These are phyloP conservation scores for Scalopus aquaticus DNA, from an alignment of 2,113 vertebrate species.

Conservation along the genomic window DNA sequence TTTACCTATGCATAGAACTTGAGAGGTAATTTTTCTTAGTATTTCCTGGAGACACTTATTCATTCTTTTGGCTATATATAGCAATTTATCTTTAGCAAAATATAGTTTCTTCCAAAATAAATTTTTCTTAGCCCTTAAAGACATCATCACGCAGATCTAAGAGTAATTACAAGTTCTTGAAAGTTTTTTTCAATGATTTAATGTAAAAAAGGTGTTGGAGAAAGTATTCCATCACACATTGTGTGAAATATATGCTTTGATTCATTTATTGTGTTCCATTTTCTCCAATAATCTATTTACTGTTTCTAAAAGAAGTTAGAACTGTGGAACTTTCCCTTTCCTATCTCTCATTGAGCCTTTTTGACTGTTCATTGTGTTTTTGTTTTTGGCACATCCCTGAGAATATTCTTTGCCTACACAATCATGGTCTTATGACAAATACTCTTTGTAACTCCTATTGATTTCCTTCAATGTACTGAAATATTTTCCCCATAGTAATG, in stretches of 20 bases:
- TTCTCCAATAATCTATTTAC: background rate
- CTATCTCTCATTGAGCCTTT: background rate
- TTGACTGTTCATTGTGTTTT: slow-evolving; percentile 3
- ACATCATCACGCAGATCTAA: background rate
- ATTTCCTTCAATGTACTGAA: slow-evolving; percentile 18
- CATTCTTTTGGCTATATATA: background rate
- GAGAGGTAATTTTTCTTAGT: background rate
- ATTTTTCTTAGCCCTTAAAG: background rate
- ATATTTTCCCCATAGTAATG: background rate
- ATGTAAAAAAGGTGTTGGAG: background rate
- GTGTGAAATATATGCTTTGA: background rate
- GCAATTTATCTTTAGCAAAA: background rate
- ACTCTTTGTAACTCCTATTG: background rate
- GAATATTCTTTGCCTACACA: background rate
- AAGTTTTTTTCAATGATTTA: background rate
- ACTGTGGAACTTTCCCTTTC: slow-evolving; percentile 42
- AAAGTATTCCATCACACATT: background rate
- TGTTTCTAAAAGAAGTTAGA: slow-evolving; percentile 41
- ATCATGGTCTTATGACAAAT: background rate
- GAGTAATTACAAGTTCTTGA: background rate
- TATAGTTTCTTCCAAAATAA: background rate
- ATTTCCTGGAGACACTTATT: background rate
- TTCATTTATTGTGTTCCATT: background rate
- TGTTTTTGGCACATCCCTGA: background rate
- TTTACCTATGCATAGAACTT: background rate